These are phyloP conservation scores for Mantis religiosa DNA, from an alignment of 2,888 invertebrate genomes.

Conservation along the genomic window DNA sequence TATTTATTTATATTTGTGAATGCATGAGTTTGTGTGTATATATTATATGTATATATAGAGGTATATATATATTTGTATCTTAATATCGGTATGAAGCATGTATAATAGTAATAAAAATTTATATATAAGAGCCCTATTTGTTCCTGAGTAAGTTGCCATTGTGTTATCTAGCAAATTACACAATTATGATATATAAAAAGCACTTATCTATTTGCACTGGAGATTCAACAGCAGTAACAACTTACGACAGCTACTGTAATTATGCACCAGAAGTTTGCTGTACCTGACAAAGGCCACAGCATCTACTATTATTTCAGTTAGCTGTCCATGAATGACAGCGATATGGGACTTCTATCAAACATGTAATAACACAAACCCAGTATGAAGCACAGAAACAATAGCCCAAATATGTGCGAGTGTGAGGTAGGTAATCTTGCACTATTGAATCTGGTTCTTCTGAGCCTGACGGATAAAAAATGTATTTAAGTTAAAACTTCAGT, in stretches of 20 bases:
- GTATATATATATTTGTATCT: conserved; percentile 10
- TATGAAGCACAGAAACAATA: conserved; percentile 25
- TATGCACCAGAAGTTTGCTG: not conserved
- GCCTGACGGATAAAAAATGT: conserved; percentile 8
- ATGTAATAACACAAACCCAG: conserved; percentile 6
- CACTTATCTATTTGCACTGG: conserved; percentile 1
- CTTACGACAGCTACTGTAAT: not conserved
- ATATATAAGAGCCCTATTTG: not conserved
- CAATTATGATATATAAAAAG: not conserved
- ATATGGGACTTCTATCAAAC: not conserved
- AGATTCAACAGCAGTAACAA: conserved; percentile 13
- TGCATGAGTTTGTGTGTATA: not conserved
- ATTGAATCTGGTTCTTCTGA: conserved; percentile 26
- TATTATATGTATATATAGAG: conserved; percentile 3
- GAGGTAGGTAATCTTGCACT: conserved; percentile 36
- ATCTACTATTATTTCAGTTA: not conserved
- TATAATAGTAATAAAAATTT: conserved; percentile 3
- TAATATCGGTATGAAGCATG: not conserved
- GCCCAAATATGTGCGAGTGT: conserved; percentile 20
- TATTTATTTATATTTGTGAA: not conserved
- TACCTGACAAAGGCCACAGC: not conserved
- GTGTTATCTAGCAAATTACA: not conserved
- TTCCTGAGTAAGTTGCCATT: conserved; percentile 27
- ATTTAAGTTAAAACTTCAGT: not conserved
- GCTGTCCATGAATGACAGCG: not conserved